Percentiles rank a stretch among this genome's conserved stretches.
Evolutionary conservation across 2,888 invertebrate genomes (phyloP).

Genomic region (Melieria omissa): DNA sequence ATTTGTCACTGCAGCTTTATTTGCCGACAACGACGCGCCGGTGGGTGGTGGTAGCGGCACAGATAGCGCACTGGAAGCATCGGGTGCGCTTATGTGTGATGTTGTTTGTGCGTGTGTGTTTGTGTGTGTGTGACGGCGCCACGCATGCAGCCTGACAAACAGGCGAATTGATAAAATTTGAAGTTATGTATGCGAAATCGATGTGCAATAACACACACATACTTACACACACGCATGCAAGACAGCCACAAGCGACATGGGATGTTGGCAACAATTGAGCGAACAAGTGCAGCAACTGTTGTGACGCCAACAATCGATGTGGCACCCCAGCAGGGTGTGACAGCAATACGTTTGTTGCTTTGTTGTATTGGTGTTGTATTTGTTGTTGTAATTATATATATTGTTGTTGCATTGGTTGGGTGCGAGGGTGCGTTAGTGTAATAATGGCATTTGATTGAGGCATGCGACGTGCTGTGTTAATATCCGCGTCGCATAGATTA

Average conservation of each 20-base stretch:
- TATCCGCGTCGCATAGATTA: slow-evolving; percentile 40
- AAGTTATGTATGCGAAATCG: slow-evolving; percentile 42
- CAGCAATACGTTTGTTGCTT: slow-evolving; percentile 3
- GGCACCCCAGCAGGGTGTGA: neutral
- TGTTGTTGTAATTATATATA: too few species aligned
- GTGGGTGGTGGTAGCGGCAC: neutral
- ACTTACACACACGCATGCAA: too few species aligned
- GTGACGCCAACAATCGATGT: too few species aligned
- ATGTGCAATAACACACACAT: slow-evolving; percentile 10
- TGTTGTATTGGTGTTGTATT: neutral
- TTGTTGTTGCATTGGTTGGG: slow-evolving; percentile 1
- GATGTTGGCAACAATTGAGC: neutral
- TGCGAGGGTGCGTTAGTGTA: slow-evolving; percentile 25
- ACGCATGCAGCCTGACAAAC: slow-evolving; percentile 40
- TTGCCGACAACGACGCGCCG: neutral
- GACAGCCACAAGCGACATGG: too few species aligned
- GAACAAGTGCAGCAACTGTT: slow-evolving; percentile 22
- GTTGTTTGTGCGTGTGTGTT: neutral
- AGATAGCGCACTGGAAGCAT: slow-evolving; percentile 2
- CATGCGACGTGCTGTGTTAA: slow-evolving; percentile 46
- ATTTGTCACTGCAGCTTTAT: slow-evolving; percentile 14
- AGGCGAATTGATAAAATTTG: slow-evolving; percentile 44
- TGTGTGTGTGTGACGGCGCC: neutral
- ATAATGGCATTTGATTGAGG: slow-evolving; percentile 43
- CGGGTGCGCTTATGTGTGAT: neutral